A percentile compares a stretch with the other conserved stretches of the same genome.
These are phyloP conservation scores for Hemithea aestivaria DNA, from an alignment of 2,888 invertebrate species.

Conservation along the genomic window DNA sequence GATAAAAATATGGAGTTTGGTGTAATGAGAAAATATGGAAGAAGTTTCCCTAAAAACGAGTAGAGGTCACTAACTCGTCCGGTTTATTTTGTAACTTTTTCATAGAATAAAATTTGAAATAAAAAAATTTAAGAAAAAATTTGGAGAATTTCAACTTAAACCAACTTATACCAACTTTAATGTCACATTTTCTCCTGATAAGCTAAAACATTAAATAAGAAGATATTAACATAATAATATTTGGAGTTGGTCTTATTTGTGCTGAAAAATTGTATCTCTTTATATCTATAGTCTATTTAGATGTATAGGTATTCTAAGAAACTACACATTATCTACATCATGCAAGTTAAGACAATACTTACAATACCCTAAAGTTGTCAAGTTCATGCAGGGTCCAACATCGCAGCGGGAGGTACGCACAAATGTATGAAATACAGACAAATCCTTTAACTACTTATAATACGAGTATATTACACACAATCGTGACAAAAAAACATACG, in stretches of 20 bases:
- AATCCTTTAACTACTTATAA: conserved; percentile 28
- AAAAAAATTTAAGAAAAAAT: too few relatives aligned
- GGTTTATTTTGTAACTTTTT: too few relatives aligned
- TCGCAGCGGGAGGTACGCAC: conserved; percentile 55
- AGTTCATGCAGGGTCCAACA: conserved; percentile 72
- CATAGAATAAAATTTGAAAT: background rate
- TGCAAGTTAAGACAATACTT: conserved; percentile 59
- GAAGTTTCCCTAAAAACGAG: too few relatives aligned
- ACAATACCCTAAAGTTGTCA: conserved; percentile 72
- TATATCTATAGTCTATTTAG: too few relatives aligned
- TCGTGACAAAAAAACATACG: conserved; percentile 2
- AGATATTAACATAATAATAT: conserved; percentile 2
- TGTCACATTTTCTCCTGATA: too few relatives aligned
- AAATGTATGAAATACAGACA: conserved; percentile 60
- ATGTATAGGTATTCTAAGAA: too few relatives aligned
- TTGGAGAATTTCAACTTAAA: too few relatives aligned
- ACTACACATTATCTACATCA: conserved; percentile 30
- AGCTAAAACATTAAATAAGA: background rate
- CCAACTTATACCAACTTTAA: too few relatives aligned
- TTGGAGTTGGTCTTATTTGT: too few relatives aligned
- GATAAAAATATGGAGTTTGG: conserved; percentile 14
- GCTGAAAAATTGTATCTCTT: too few relatives aligned
- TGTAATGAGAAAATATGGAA: too few relatives aligned
- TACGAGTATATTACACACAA: conserved; percentile 15
- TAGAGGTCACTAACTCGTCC: too few relatives aligned